A percentile compares a stretch with the other conserved stretches of the same genome.
Conservation (phyloP, 2,113 vertebrate species). For the Ondatra zibethicus region DNA sequence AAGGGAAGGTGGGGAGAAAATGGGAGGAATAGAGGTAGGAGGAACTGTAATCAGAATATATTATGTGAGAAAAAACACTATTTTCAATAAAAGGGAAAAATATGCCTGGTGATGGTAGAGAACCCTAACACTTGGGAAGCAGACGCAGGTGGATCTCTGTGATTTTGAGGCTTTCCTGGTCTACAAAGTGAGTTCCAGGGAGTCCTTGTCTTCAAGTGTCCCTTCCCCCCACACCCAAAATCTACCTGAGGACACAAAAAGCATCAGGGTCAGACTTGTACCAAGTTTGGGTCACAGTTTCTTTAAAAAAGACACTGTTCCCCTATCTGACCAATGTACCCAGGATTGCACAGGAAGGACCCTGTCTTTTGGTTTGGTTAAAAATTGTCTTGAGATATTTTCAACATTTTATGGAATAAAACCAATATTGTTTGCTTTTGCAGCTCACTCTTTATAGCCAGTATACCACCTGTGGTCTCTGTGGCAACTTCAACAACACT, state of each 20-base stretch:
- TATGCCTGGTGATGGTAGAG: not conserved
- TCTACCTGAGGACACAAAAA: not conserved
- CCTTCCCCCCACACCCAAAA: not conserved
- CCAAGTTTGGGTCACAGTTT: not conserved
- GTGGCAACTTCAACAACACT: conserved; percentile 75
- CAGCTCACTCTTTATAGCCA: conserved; percentile 75
- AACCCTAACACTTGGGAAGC: not conserved
- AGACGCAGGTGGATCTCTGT: not conserved
- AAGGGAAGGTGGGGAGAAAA: not conserved
- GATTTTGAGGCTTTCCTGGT: not conserved
- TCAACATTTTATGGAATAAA: conserved; percentile 33
- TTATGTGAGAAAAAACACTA: not conserved
- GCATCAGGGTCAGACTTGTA: not conserved
- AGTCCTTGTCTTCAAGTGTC: too few relatives aligned
- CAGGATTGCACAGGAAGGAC: not conserved
- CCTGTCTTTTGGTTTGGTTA: not conserved
- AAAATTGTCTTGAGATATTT: conserved; percentile 11
- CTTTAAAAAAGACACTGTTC: not conserved
- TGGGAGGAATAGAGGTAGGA: not conserved
- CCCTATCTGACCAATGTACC: not conserved
- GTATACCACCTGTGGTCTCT: conserved; percentile 81
- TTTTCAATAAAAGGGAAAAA: not conserved
- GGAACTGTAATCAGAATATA: not conserved
- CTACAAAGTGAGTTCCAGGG: not conserved
- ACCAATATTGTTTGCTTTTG: conserved; percentile 56